A percentile compares a stretch with the other conserved stretches of the same genome.
These are phyloP conservation scores for Acrocyrtus sp. DNA, from an alignment of 2,888 invertebrate species.

Conservation along the genomic window DNA sequence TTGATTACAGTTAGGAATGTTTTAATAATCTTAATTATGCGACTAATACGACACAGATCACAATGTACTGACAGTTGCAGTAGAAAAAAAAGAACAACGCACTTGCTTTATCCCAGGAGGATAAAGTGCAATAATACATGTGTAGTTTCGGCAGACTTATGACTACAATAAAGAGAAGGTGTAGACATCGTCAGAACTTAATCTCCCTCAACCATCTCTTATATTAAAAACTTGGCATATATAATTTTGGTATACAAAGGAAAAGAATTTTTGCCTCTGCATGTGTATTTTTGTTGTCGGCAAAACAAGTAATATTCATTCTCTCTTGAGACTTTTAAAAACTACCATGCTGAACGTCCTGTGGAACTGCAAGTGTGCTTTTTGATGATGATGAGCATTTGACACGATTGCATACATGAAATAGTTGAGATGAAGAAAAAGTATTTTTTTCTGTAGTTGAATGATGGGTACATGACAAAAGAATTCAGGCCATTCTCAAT, in stretches of 20 bases:
- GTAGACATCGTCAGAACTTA: too few relatives aligned
- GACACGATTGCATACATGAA: not conserved
- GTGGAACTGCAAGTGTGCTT: not conserved
- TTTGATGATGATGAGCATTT: not conserved
- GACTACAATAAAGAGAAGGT: too few relatives aligned
- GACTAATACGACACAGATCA: too few relatives aligned
- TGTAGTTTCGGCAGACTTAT: too few relatives aligned
- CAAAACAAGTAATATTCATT: not conserved
- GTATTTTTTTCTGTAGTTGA: slow-evolving; percentile 20
- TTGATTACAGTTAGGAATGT: too few relatives aligned
- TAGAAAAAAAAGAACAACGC: too few relatives aligned
- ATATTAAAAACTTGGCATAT: not conserved
- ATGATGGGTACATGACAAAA: slow-evolving; percentile 42
- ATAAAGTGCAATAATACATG: too few relatives aligned
- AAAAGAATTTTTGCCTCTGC: not conserved
- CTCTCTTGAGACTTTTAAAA: not conserved
- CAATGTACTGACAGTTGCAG: too few relatives aligned
- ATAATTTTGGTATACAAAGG: not conserved
- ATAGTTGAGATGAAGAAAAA: slow-evolving; percentile 2
- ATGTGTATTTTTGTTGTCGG: not conserved
- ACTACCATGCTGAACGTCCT: too few relatives aligned
- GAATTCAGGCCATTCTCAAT: slow-evolving; percentile 46
- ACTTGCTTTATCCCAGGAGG: too few relatives aligned
- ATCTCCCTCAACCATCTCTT: too few relatives aligned
- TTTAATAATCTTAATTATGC: too few relatives aligned